Evolutionary conservation across 2,797 vertebrate species (phyloP), one percentile per base, ranked within the genome.

Genomic region (Periparus ater): DNA sequence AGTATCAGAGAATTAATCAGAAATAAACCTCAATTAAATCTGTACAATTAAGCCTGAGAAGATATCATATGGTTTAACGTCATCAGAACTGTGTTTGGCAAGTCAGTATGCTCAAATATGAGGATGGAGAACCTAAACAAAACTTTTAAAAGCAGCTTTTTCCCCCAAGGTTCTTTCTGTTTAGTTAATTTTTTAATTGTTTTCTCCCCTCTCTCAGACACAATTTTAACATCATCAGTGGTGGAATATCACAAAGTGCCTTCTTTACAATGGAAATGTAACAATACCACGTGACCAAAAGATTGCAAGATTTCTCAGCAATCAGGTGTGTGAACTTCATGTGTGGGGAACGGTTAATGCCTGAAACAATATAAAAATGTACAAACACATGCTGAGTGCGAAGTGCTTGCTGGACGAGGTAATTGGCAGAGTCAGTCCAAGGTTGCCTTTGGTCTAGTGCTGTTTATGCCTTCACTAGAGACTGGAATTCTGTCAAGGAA

Each of bases 401-500:
- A 88, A 73, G 93, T 95, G 95, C 96, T 96, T 91, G 91, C 85
- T 77, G 92, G 88, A 85, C 83, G 89, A 95, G 94, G 96, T 96
- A 95, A 97, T 91, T 71, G 89, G 94, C 93, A 94, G 92, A 92
- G 82, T 96, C 89, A 87, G 51, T 91, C 87, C 91, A 89, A 85
- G 83, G 73, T 44, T 94, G 74, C 70, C 70, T 93, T 94, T 96
- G 93, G 92, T 93, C 91, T 89, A 79, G 79, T 63, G 92, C 76
- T 92, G 47, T 85, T 96, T 95, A 96, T 93, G 92, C 94, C 95
- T 97, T 97, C 66, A 95, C 96, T 78, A 96, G 94, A 65, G 91
- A 78, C 4, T 96, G 95, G 91, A 97, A 97, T 96, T 97, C 97
- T 97, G 97, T 83, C 51, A 93, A 45, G 54, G 34, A 95, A 95